Evolutionary conservation across 64 coral and sea anemone species (phyloP).

Genomic region (Acropora tenuis): DNA sequence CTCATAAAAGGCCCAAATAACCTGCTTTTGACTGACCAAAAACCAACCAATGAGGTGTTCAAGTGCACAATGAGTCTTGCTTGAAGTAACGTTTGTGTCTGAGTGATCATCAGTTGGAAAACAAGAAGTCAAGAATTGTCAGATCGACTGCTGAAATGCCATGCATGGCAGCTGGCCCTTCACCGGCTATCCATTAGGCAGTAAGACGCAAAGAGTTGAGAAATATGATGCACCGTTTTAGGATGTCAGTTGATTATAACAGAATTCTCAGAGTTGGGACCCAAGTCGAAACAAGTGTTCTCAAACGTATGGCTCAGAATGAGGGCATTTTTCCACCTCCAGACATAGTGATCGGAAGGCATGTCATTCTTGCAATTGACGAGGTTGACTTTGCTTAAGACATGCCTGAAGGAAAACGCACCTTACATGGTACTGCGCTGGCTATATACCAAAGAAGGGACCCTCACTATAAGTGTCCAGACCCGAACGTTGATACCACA

Average conservation of each 20-base stretch:
- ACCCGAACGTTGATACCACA: neutral
- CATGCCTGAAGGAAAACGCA: neutral
- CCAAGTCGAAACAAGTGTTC: conserved; percentile 29
- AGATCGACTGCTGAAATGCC: neutral
- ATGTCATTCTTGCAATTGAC: neutral
- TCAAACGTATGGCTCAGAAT: neutral
- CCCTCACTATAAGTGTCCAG: neutral
- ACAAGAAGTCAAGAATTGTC: conserved; percentile 33
- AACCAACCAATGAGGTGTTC: neutral
- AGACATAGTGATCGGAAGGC: neutral
- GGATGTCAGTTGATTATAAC: conserved; percentile 60
- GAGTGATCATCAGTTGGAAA: conserved; percentile 18
- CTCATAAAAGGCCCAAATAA: conserved; percentile 18
- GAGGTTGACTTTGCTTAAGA: neutral
- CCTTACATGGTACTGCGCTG: neutral
- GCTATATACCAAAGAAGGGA: neutral
- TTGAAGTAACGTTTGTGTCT: conserved; percentile 19
- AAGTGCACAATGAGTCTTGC: conserved; percentile 6
- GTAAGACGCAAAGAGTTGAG: conserved; percentile 53
- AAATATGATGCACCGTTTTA: conserved; percentile 60
- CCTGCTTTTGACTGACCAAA: neutral
- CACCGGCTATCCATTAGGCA: conserved; percentile 51
- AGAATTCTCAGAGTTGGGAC: conserved; percentile 51
- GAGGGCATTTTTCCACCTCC: neutral
- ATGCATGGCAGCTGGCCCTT: conserved; percentile 50